phyloP scores from a whole-genome alignment of 1,140 invertebrate genomes.

The Whitmania pigra region DNA sequence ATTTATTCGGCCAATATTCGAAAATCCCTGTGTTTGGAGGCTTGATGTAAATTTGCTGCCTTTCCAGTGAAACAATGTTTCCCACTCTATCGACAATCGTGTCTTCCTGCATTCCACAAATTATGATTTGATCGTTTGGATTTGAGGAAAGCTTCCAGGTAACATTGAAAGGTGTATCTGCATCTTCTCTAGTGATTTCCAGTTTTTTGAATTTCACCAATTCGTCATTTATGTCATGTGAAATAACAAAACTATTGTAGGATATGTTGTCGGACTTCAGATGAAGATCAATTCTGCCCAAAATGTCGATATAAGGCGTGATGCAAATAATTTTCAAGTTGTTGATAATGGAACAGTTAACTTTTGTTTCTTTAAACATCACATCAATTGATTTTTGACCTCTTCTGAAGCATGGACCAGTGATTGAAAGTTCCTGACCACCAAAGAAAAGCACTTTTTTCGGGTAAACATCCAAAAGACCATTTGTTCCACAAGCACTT shows the following conservation, averaged over 20 bases:
- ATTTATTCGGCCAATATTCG: neutral
- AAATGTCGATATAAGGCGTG: neutral
- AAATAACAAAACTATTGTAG: conserved; percentile 5
- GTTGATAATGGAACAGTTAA: neutral
- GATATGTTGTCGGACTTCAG: neutral
- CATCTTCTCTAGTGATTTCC: too few relatives aligned
- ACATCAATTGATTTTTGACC: too few relatives aligned
- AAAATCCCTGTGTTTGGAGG: neutral
- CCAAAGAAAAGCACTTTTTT: conserved; percentile 7
- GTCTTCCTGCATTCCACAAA: neutral
- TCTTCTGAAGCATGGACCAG: neutral
- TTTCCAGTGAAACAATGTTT: neutral
- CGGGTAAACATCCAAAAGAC: neutral
- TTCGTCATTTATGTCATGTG: neutral
- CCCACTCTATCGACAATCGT: neutral
- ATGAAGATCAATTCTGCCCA: neutral
- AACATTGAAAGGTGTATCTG: neutral
- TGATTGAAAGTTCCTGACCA: neutral
- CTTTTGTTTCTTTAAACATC: too few relatives aligned
- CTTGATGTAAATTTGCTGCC: neutral
- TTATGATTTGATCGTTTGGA: neutral
- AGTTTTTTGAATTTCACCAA: neutral
- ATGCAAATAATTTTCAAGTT: conserved; percentile 2
- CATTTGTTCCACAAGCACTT: neutral
- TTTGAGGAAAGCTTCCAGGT: neutral